Base-by-base conservation (phyloP, 2,797 vertebrate genomes). In the Rhyacichthys aspro region DNA sequence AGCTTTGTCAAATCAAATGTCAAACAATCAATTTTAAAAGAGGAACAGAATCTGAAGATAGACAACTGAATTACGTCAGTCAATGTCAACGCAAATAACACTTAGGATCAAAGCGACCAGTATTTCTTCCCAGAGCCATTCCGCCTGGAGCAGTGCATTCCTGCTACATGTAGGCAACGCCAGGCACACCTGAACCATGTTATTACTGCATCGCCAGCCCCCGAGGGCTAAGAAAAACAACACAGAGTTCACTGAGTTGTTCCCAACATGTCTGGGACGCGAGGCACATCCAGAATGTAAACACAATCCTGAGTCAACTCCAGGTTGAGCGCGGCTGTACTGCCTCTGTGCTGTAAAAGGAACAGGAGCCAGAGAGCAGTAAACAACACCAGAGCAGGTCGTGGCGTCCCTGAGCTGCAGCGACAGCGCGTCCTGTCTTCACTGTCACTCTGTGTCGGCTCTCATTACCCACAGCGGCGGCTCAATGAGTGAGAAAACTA, bases 321-420 rank as follows among this genome's bases (percentile, higher is more conserved):
- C 59, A 57, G 32, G 52, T n/a, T 7, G 9, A 43, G 42, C 23
- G 23, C 23, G 4, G 1, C 23, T 28, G 23, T 28, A 6, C 42
- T 44, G 54, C 56, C 67, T n/a, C 55, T 41, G 57, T 38, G 34
- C 55, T 41, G 36, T 1, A 12, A 1, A 5, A 11, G 17, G 5
- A 11, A 33, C 18, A 10, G 5, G 43, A 1, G 8, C 72, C 59
- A 67, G 72, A 42, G 71, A 83, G 52, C 70, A 71, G 74, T 74
- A 89, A 85, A 83, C 79, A 84, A 74, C 79, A 83, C 70, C 58
- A 67, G 72, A 79, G 78, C 83, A 86, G 68, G 67, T 84, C 81
- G 81, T 76, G 2, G 10, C 67, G 67, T 80, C 71, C 67, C 62
- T 50, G 67, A 79, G 70, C 72, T 1, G 9, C 67, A 61, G 79